Conservation (phyloP, 2,888 invertebrate genomes). For the Folsomia candida region DNA sequence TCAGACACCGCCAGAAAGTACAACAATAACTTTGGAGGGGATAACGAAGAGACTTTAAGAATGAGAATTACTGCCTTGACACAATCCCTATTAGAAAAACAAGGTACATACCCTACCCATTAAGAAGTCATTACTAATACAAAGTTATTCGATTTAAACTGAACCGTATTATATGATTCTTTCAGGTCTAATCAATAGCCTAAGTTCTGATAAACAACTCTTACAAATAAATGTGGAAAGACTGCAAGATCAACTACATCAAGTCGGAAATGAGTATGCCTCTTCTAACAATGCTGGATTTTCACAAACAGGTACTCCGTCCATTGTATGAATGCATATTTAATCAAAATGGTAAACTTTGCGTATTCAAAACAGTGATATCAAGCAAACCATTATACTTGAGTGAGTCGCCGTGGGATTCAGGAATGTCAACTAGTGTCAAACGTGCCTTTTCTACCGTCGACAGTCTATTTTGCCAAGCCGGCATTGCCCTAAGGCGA, state of each 20-base stretch:
- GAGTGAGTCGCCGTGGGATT: constrained; percentile 73
- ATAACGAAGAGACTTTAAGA: constrained; percentile 33
- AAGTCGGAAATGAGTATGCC: constrained; percentile 21
- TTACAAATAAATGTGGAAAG: constrained; percentile 48
- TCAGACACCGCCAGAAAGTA: neutral
- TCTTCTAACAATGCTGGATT: constrained; percentile 33
- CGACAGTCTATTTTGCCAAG: constrained; percentile 66
- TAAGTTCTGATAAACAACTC: constrained; percentile 50
- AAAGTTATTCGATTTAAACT: too few species aligned
- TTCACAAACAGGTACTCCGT: constrained; percentile 44
- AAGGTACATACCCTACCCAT: too few species aligned
- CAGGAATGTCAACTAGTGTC: constrained; percentile 69
- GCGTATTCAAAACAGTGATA: too few species aligned
- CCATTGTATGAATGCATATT: neutral
- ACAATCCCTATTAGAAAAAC: constrained; percentile 49
- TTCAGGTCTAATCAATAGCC: constrained; percentile 47
- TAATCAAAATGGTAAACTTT: neutral
- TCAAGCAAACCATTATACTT: constrained; percentile 69
- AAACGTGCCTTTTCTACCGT: constrained; percentile 74
- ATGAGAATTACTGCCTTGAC: constrained; percentile 48
- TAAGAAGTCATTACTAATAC: too few species aligned
- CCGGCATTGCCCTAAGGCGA: constrained; percentile 46
- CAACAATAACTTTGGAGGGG: constrained; percentile 7
- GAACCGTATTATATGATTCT: too few species aligned
- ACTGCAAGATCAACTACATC: constrained; percentile 42